Base-by-base conservation (phyloP, 2,888 invertebrate genomes). In the Orthosia gracilis region DNA sequence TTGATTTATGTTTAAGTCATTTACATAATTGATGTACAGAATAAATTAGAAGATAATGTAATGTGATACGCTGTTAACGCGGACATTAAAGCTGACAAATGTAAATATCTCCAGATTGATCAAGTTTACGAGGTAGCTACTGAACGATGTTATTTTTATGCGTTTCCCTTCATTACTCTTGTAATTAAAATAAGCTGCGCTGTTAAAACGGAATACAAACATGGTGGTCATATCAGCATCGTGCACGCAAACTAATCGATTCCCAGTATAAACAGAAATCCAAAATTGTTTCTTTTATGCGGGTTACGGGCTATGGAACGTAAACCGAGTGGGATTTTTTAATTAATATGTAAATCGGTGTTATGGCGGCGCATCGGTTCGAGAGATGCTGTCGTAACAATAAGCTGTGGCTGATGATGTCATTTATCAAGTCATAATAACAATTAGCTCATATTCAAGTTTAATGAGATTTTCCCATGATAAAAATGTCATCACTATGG, bases 161-260 rank as follows among this genome's bases (percentile, higher is more conserved):
- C 52, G 62, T 69, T 45, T 73, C 63, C 73, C 62, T 73, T 72
- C 72, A 79, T 82, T 85, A 76, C 63, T 64, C 62, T 65, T 45
- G 66, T 80, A 72, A 85, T 78, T 84, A 74, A 85, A 82, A 82
- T 85, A 86, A 78, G 76, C 64, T 57, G 23, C 58, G 67, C 59
- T 67, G 65, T 83, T 81, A 83, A 79, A 78, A 69, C 55, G 54
- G 26, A 78, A 81, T 80, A 78, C 69, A 83, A 80, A 79, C 76
- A 82, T 73, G 72, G 79, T 64, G 47, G 66, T 40, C 69, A 67
- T 85, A 87, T 86, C 83, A 80, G 71, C 76, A 65, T 50, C 63
- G 65, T 58, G 67, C 79, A 74, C 78, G 85, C 83, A 82, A 86
- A 85, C 83, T 86, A 89, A 90, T 89, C 84, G 86, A 84, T 83